A percentile compares a stretch with the other conserved stretches of the same genome.
These are phyloP conservation scores for Ara ararauna DNA, from an alignment of 2,797 vertebrate genomes.

Conservation along the genomic window DNA sequence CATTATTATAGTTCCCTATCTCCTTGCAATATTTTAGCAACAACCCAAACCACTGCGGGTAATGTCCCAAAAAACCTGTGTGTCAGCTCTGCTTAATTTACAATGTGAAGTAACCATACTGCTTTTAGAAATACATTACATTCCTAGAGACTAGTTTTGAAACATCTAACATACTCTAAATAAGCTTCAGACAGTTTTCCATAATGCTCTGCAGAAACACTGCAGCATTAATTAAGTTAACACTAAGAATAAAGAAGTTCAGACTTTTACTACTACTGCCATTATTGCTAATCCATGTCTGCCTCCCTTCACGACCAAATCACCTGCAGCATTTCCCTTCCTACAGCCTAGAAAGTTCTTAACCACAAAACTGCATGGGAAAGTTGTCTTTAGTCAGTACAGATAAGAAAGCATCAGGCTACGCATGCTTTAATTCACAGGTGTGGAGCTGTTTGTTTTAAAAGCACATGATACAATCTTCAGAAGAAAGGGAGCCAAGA, in stretches of 20 bases:
- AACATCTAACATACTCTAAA: neutral
- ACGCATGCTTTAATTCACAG: neutral
- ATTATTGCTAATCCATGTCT: neutral
- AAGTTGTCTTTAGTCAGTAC: neutral
- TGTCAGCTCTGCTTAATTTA: neutral
- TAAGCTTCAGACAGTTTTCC: neutral
- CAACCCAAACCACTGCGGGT: neutral
- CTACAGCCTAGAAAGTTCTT: conserved; percentile 39
- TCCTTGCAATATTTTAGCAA: neutral
- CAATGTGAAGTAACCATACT: neutral
- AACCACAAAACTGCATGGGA: neutral
- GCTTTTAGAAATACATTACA: neutral
- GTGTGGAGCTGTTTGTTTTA: accelerated
- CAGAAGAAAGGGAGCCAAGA: neutral
- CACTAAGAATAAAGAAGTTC: neutral
- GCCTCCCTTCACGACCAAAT: neutral
- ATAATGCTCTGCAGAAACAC: neutral
- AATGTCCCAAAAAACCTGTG: neutral
- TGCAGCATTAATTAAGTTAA: neutral
- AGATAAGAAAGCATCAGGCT: neutral
- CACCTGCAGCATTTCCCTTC: neutral
- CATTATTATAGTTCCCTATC: neutral
- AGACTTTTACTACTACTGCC: neutral
- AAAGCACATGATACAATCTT: neutral
- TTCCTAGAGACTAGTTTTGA: neutral